Percentiles rank a stretch among this genome's conserved stretches.
Evolutionary conservation across 2,113 vertebrate genomes (phyloP).

Genomic region (Ochotona curzoniae): DNA sequence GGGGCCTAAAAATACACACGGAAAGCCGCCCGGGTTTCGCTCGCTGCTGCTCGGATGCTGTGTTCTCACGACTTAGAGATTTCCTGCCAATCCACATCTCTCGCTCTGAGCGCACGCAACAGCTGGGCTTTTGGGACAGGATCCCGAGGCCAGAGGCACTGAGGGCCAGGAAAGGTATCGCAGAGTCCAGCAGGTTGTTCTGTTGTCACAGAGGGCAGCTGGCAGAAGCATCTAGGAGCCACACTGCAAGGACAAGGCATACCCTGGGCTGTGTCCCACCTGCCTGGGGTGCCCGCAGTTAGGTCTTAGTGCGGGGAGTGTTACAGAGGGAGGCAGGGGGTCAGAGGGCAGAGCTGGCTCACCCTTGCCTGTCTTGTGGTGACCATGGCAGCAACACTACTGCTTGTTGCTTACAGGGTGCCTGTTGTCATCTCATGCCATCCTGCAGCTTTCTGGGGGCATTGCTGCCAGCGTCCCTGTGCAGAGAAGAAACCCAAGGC

Average conservation of each 20-base stretch:
- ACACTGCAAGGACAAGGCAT: background rate
- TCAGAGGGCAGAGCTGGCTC: background rate
- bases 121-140: background rate
- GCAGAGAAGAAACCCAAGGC: too few relatives aligned
- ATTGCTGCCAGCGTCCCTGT: background rate
- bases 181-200: background rate
- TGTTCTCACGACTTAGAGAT: background rate
- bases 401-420: too few relatives aligned
- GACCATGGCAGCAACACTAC: background rate
- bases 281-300: too few relatives aligned
- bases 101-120: background rate
- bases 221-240: background rate
- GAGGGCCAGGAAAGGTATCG: background rate
- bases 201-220: background rate
- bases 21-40: background rate
- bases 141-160: background rate
- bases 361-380: background rate
- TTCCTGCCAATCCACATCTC: background rate
- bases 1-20: constrained; percentile 52
- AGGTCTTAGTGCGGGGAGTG: too few relatives aligned
- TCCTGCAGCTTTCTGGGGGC: background rate
- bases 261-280: background rate
- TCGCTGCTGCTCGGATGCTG: background rate
- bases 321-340: fast-evolving
- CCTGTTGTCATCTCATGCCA: fast-evolving